Percentiles rank a stretch among this genome's conserved stretches.
These are phyloP conservation scores for Sylvicola cinctus DNA, from an alignment of 2,888 invertebrate species.

Conservation along the genomic window DNA sequence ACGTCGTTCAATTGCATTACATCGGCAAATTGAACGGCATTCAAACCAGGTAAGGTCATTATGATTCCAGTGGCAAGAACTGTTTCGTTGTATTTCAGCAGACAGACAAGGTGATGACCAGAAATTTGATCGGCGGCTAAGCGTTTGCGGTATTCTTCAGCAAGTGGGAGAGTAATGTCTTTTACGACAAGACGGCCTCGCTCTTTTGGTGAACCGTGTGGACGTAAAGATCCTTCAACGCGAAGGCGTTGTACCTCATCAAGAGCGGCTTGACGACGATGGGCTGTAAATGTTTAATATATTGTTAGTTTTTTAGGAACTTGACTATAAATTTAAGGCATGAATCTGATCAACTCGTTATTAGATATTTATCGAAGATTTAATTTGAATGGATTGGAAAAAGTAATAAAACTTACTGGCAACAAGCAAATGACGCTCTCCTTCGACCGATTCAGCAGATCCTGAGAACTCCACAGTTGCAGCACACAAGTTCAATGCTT, in stretches of 20 bases:
- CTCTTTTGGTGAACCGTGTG: conserved; percentile 29
- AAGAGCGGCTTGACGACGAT: conserved; percentile 66
- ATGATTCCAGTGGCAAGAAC: conserved; percentile 54
- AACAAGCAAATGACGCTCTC: conserved; percentile 72
- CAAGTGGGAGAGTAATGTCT: conserved; percentile 61
- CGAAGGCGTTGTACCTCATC: conserved; percentile 79
- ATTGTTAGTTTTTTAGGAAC: not conserved
- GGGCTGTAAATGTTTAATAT: conserved; percentile 36
- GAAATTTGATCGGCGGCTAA: conserved; percentile 37
- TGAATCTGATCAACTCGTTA: no score
- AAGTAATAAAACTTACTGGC: conserved; percentile 63
- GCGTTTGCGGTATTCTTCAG: conserved; percentile 58
- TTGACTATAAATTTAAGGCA: not conserved
- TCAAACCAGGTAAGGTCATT: conserved; percentile 39
- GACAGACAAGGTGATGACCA: conserved; percentile 59
- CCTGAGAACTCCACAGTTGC: conserved; percentile 74
- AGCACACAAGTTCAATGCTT: conserved; percentile 80
- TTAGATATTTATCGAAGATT: no score
- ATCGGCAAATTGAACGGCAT: conserved; percentile 48
- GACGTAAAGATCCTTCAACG: conserved; percentile 52
- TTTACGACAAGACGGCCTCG: conserved; percentile 54
- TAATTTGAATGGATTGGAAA: no score
- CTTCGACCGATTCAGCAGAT: conserved; percentile 86
- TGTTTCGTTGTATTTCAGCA: conserved; percentile 57
- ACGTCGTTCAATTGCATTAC: conserved; percentile 58